Evolutionary conservation across 1,140 invertebrate species (phyloP).

Genomic region (Reticulitermes speratus): DNA sequence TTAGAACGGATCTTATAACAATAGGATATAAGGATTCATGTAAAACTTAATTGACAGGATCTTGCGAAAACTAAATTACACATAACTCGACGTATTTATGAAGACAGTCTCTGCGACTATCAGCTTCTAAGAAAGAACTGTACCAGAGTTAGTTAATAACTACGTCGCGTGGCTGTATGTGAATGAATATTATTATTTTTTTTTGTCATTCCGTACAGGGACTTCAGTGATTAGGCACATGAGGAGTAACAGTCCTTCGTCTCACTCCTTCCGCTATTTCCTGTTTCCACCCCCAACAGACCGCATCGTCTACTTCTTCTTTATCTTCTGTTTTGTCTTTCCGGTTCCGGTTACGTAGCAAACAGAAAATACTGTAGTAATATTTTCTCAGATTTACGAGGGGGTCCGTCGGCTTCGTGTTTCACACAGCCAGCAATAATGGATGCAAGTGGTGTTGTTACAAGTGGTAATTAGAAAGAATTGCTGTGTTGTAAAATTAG

Average conservation of each 20-base stretch:
- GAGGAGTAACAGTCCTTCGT: neutral
- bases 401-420: neutral
- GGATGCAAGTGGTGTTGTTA: neutral
- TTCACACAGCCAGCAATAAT: neutral
- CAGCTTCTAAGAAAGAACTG: too few species aligned
- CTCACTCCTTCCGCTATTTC: neutral
- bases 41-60: too few species aligned
- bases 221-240: neutral
- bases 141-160: too few species aligned
- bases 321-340: slow-evolving; percentile 12
- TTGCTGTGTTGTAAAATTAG: neutral
- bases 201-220: too few species aligned
- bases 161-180: too few species aligned
- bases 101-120: too few species aligned
- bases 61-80: too few species aligned
- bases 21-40: too few species aligned
- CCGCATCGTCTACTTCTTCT: neutral
- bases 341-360: neutral
- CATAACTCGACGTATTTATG: too few species aligned
- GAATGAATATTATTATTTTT: too few species aligned
- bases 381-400: slow-evolving; percentile 17
- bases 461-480: slow-evolving; percentile 13
- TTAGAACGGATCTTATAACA: too few species aligned
- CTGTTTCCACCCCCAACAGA: neutral
- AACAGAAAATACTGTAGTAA: neutral